These are phyloP conservation scores for Agrochola macilenta DNA, from an alignment of 2,888 invertebrate species.

Conservation along the genomic window DNA sequence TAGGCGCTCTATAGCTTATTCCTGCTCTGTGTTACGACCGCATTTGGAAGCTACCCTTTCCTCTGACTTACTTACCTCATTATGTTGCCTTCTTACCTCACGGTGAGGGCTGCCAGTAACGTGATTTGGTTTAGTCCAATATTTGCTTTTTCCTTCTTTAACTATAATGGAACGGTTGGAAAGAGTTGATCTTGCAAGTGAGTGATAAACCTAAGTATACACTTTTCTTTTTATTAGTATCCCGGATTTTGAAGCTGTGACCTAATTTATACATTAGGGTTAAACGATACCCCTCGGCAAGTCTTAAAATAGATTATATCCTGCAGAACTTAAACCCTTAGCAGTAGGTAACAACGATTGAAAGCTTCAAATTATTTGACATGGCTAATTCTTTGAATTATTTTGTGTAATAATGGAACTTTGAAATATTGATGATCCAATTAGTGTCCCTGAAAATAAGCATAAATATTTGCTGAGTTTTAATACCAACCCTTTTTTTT, in stretches of 20 bases:
- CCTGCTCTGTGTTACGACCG: not conserved
- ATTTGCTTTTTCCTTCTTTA: conserved; percentile 34
- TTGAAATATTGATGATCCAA: too few species aligned
- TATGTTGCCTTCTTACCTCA: conserved; percentile 29
- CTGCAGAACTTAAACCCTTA: not conserved
- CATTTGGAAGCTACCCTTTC: not conserved
- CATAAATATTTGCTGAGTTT: not conserved
- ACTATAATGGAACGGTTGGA: conserved; percentile 16
- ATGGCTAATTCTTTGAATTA: not conserved
- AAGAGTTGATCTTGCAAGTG: conserved; percentile 1
- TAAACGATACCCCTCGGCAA: not conserved
- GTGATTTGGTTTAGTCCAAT: conserved; percentile 21
- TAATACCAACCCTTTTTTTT: too few species aligned
- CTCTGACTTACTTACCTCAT: conserved; percentile 42
- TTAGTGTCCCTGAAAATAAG: not conserved
- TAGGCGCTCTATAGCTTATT: conserved; percentile 6
- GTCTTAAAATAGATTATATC: not conserved
- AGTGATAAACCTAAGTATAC: not conserved
- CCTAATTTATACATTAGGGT: too few species aligned
- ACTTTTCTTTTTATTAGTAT: not conserved
- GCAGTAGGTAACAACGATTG: not conserved
- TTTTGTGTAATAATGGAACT: not conserved
- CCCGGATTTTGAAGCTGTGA: too few species aligned
- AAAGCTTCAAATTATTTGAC: not conserved
- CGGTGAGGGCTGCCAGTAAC: conserved; percentile 18